Evolutionary conservation across 1,140 invertebrate genomes (phyloP), one percentile per base, ranked within the genome.

Genomic region (Chymomyza costata): DNA sequence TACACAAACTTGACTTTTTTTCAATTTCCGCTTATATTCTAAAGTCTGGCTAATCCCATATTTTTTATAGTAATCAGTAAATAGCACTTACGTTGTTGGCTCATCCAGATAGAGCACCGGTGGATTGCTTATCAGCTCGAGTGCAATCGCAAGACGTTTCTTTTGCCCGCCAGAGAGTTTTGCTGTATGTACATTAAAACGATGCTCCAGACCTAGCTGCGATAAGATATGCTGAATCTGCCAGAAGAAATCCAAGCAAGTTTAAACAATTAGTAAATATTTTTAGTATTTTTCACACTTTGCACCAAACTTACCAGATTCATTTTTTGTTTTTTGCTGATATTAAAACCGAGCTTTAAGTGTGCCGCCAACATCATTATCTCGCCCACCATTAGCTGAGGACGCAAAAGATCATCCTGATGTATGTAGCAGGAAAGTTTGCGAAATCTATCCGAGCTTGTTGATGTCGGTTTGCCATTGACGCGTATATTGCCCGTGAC

Each of bases 91-190:
- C 95, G 93, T 96, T 3, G 95, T 97, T 32, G 95, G 95, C 85
- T 97, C 96, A 84, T 97, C 96, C 66, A 97, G 92, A 86, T 97
- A 96, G 88, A 97, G 91, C 6, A 97, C 89, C 2, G 94, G 93
- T 5, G 95, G 95, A 86, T 97, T 95, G 74, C 93, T 95, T 40
- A 97, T 87, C 52, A 94, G 83, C 84, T 94, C 93, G 28, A 96
- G 86, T n/a, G 95, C 95, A 43, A 97, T 95, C 2, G 93, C 92
- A 2, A 97, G 87, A 66, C 95, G 88, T 86, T 96, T 95, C 65
- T 91, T 91, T 86, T 97, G 93, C 2, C 96, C 96, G 18, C 95
- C 95, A 2, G 94, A 96, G 3, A 97, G 87, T 50, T 91, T 89
- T n/a, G 86, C 86, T 1, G 91, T 91, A 30, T 90, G 86, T 0